These are phyloP conservation scores for Hapalemur alaotrensis DNA, from an alignment of 2,797 vertebrate genomes.

Conservation along the genomic window DNA sequence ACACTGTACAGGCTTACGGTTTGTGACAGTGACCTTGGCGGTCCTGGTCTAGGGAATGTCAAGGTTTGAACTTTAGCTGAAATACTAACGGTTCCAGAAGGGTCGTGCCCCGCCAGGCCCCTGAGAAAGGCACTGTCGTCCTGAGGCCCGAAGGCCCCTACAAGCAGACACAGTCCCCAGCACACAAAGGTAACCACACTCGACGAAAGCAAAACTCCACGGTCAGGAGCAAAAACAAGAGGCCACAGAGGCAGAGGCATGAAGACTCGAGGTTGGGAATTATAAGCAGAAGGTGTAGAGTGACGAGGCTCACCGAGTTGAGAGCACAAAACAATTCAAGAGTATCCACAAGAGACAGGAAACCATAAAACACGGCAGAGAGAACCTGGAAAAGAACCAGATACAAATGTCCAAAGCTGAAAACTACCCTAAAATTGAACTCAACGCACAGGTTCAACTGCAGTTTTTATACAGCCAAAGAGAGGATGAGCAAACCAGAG, in stretches of 20 bases:
- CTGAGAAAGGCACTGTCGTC: not conserved
- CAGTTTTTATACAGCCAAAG: not conserved
- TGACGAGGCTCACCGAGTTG: rapidly evolving
- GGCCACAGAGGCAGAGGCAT: rapidly evolving
- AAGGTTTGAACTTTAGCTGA: not conserved
- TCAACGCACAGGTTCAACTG: rapidly evolving
- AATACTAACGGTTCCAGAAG: rapidly evolving
- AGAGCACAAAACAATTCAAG: not conserved
- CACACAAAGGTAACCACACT: not conserved
- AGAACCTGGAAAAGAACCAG: not conserved
- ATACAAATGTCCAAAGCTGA: not conserved
- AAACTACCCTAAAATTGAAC: not conserved
- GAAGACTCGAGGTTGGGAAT: rapidly evolving
- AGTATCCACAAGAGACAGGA: not conserved
- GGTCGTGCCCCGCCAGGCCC: rapidly evolving
- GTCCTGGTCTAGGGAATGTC: not conserved
- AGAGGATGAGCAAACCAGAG: rapidly evolving
- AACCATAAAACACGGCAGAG: not conserved
- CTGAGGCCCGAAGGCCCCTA: not conserved
- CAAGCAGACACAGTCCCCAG: rapidly evolving
- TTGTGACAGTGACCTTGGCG: rapidly evolving
- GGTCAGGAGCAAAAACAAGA: not conserved
- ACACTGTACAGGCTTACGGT: not conserved
- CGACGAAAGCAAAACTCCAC: rapidly evolving
- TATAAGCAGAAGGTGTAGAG: rapidly evolving